Evolutionary conservation across 2,113 vertebrate species (phyloP), one percentile per base, ranked within the genome.

Genomic region (Crypturellus undulatus): DNA sequence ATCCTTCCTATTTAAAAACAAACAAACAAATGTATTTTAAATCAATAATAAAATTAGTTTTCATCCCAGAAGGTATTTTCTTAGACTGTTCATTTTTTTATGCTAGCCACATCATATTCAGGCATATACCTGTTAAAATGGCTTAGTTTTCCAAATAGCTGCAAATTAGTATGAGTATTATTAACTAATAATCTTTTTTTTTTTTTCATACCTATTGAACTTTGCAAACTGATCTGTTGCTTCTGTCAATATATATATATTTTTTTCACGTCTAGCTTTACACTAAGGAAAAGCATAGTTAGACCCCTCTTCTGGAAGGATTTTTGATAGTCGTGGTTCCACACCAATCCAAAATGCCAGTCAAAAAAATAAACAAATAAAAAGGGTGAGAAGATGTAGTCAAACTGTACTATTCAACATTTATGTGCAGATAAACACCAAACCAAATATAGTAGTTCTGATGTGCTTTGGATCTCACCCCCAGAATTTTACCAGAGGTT

Each of bases 41-140:
- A 81, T 7, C 30, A 49, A 10, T 90, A 87, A 83, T 71, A 92
- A 85, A 90, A 51, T 75, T 79, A 90, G 19, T 81, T 75, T 65
- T 85, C 47, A 43, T 80, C 14, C 36, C 72, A 81, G 83, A 76
- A 94, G 30, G 18, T 24, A 47, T 92, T 91, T 94, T 94, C 92
- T 93, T 84, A 65, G 80, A 30, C 51, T 93, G 62, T 95, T 80
- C 92, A 81, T 59, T 91, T 96, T 96, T 97, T 92, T 72, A 96
- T 56, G n/a, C 62, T 63, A 68, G 14, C 51, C 65, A 18, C 38
- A 36, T 18, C 21, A 68, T 91, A 70, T 90, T 60, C 54, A 71
- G n/a, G 62, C 13, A 5, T 14, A 1, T 73, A 65, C 83, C 52
- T 87, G 76, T 84, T 80, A 88, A 93, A 95, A 90, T 32, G 25